Percentiles rank a stretch among this genome's conserved stretches.
Conservation (phyloP, 2,797 vertebrate species). For the Dromococcyx pavoninus region DNA sequence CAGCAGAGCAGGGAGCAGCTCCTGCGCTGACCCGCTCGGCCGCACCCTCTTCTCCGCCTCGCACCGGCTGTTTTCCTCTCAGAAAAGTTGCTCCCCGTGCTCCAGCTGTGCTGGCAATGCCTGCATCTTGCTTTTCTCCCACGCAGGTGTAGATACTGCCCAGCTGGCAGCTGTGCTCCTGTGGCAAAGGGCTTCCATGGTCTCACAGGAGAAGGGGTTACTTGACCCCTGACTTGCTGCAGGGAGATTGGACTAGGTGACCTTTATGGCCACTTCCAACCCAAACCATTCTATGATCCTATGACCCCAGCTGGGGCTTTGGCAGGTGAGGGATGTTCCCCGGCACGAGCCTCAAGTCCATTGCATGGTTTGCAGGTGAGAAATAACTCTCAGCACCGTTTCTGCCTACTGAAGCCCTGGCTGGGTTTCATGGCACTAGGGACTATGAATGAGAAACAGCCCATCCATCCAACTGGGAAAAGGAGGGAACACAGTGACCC, state of each 20-base stretch:
- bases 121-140: not conserved
- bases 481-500: not conserved
- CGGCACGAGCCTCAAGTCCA: fast-evolving
- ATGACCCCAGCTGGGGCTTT: fast-evolving
- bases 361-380: not conserved
- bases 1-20: not conserved
- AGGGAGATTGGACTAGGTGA: too few species aligned
- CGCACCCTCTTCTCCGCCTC: not conserved
- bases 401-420: not conserved
- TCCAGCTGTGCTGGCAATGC: not conserved
- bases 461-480: fast-evolving
- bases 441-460: fast-evolving
- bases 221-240: too few species aligned
- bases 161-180: fast-evolving
- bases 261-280: too few species aligned
- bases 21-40: not conserved
- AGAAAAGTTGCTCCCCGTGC: not conserved
- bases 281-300: too few species aligned
- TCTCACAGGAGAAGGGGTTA: fast-evolving
- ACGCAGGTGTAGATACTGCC: fast-evolving
- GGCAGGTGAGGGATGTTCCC: not conserved
- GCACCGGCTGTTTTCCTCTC: not conserved
- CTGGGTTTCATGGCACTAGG: not conserved
- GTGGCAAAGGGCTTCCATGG: not conserved
- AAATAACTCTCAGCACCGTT: not conserved